phyloP scores from a whole-genome alignment of 2,113 vertebrate genomes.

The Nothocercus nigrocapillus region DNA sequence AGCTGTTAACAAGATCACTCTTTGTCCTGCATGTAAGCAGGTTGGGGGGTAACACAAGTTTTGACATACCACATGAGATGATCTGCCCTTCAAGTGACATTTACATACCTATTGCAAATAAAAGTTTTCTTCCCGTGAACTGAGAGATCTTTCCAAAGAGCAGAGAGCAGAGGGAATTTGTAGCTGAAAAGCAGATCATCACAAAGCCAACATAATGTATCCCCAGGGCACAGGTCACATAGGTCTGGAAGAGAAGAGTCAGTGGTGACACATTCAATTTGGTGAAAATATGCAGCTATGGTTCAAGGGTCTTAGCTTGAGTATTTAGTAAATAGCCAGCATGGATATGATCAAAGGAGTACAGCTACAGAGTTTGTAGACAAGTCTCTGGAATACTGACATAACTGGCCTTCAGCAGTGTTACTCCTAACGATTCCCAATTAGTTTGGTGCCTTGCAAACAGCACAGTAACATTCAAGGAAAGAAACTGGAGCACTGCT shows the following conservation, averaged over 20 bases:
- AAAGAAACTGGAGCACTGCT: not conserved
- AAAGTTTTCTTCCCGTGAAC: constrained; percentile 80
- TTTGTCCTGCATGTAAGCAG: not conserved
- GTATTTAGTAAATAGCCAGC: not conserved
- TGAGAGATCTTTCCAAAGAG: constrained; percentile 85
- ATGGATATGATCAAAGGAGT: not conserved
- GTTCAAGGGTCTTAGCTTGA: not conserved
- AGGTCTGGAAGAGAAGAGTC: constrained; percentile 79
- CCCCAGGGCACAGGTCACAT: constrained; percentile 90
- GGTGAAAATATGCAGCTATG: not conserved
- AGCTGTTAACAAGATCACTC: not conserved
- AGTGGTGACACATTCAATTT: not conserved
- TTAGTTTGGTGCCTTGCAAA: not conserved
- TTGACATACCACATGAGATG: not conserved
- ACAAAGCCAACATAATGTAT: constrained; percentile 89
- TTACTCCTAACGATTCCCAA: not conserved
- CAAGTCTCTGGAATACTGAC: not conserved
- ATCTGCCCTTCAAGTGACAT: not conserved
- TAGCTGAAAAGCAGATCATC: constrained; percentile 92
- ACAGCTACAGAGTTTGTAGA: not conserved
- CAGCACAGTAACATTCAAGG: not conserved
- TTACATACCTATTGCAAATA: constrained; percentile 87
- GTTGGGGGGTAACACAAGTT: not conserved
- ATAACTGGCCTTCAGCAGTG: not conserved
- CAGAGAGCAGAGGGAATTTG: constrained; percentile 86